Base-by-base conservation (phyloP, 2,797 vertebrate genomes). In the Hoplostethus mediterraneus region DNA sequence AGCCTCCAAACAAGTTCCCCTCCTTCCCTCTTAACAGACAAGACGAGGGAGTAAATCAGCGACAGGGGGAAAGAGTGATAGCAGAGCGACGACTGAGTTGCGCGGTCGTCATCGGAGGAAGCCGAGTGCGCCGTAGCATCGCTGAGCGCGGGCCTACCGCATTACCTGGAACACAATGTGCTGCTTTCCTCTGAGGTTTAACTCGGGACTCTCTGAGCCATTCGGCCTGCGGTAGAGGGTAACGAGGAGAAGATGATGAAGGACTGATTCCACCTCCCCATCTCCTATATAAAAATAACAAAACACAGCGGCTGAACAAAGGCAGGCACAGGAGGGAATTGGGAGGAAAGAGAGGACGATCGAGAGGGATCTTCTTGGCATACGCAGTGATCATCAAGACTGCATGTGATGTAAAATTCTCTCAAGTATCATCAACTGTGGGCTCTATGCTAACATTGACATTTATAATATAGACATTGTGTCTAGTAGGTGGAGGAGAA, bases 391-490 rank as follows among this genome's bases (percentile, higher is more conserved):
- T 55, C 6, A 30, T 55, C 56, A 21, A 63, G 57, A 38, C 21
- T 21, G 51, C 57, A 9, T 54, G 62, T 49, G 66, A 30, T 78
- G 79, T 68, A 73, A 62, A 84, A 71, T 52, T 70, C 81, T 77
- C 70, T 40, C 68, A 69, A 52, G 61, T 73, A 56, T 72, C 73
- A 77, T 67, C 71, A 57, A 55, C 40, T 1, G 38, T 21, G 21
- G 21, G 54, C 53, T 67, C 69, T 53, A 52, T 56, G 28, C 63
- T 51, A 30, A 62, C 45, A 38, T 57, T 67, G 66, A 76, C 69
- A 63, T 47, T 63, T 71, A 83, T 72, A 80, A 84, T 79, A 51
- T 59, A 56, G 53, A 30, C 25, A 54, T n/a, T 72, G 21, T 8
- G 51, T 63, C 73, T 76, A 78, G 21, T 78, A 75, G 63, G 66